phyloP scores from a whole-genome alignment of 2,888 invertebrate genomes.

The Eristalis intricaria region DNA sequence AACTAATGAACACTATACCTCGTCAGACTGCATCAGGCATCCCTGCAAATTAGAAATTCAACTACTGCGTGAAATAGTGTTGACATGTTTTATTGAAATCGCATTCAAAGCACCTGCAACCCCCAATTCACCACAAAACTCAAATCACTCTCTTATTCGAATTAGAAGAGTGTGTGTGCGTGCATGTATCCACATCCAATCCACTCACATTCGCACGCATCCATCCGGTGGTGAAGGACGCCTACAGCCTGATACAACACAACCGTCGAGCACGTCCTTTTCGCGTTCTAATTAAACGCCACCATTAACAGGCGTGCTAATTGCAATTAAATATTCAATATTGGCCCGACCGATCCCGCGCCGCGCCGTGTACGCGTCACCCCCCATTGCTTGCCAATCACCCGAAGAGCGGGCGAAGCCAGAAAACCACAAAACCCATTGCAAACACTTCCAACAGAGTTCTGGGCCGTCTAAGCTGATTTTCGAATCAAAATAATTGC shows the following conservation, averaged over 20 bases:
- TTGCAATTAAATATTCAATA: conserved; percentile 81
- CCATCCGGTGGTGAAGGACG: background rate
- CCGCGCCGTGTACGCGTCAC: background rate
- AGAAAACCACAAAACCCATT: conserved; percentile 62
- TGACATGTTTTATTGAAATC: too few relatives aligned
- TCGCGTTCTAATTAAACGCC: conserved; percentile 70
- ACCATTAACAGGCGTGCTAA: conserved; percentile 78
- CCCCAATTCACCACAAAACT: background rate
- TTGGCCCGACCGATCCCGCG: conserved; percentile 72
- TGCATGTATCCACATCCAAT: background rate
- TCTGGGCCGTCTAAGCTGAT: conserved; percentile 63
- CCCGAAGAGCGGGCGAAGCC: conserved; percentile 40
- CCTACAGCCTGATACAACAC: conserved; percentile 27
- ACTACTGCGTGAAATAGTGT: too few relatives aligned
- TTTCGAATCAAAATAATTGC: conserved; percentile 72
- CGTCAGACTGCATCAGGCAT: too few relatives aligned
- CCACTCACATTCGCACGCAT: background rate
- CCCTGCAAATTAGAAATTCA: too few relatives aligned
- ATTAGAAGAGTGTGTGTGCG: background rate
- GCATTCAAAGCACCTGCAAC: background rate
- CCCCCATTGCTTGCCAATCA: conserved; percentile 5
- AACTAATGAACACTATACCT: too few relatives aligned
- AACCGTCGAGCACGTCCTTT: conserved; percentile 57
- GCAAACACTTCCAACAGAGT: conserved; percentile 58
- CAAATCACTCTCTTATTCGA: background rate